Evolutionary conservation across 2,888 invertebrate species (phyloP), one percentile per base, ranked within the genome.

Genomic region (Drosophila eohydei): DNA sequence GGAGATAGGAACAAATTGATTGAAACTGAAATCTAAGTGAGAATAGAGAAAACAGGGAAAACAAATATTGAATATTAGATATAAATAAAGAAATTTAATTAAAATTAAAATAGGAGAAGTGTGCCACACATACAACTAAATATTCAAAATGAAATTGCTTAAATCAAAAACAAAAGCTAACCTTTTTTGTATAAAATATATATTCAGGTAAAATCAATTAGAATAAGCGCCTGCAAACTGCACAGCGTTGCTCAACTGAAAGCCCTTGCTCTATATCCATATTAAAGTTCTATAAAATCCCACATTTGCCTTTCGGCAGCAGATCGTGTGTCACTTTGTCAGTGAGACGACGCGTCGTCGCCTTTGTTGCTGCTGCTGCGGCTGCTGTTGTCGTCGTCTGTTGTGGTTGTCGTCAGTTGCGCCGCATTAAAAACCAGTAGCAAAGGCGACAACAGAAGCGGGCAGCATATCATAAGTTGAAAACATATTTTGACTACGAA

Each of bases 401-500:
- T 12, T 12, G 32, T 16, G 11, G n/a, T 61, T 34, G 59, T 50
- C 34, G 56, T 56, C 55, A 40, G 30, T 38, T 61, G 46, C 40
- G 63, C 44, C 55, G 67, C 40, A 65, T 77, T 70, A 76, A 83
- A 50, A 71, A 87, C 84, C 84, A 84, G 84, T 88, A 89, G 84
- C 89, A 38, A 34, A 50, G 50, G 32, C 55, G 61, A 51, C 71
- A 67, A 69, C 82, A 70, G 83, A 83, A 75, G 72, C 84, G 63
- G 62, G 68, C 64, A 56, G 72, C 78, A 70, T 55, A 88, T 83
- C 83, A 85, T 88, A 80, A 80, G 83, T 70, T 83, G 88, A 46
- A 61, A 82, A 90, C 90, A 86, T 90, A 89, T 89, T 91, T 91
- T 87, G 91, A 91, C 91, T 90, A 91, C 88, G 81, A 91, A 90